Percentiles rank a stretch among this genome's conserved stretches.
phyloP scores from a whole-genome alignment of 2,113 vertebrate genomes.

The Macquaria australasica region DNA sequence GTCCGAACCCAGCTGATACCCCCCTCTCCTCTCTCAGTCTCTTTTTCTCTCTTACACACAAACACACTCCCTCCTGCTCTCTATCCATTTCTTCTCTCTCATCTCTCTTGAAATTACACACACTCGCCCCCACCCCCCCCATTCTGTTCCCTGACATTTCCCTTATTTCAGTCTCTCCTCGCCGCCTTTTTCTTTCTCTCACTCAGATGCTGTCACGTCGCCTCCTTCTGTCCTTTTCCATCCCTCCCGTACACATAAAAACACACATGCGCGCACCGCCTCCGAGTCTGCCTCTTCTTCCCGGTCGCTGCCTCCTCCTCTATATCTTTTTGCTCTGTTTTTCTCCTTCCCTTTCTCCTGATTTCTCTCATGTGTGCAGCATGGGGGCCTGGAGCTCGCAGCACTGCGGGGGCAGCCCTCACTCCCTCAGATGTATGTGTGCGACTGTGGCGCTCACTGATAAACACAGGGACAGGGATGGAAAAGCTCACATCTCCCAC shows the following conservation, averaged over 20 bases:
- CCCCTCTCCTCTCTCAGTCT: conserved; percentile 2
- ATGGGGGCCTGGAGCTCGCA: conserved; percentile 45
- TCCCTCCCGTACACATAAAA: background rate
- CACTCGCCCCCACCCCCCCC: background rate
- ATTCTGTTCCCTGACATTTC: conserved; percentile 17
- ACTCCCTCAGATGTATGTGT: conserved; percentile 57
- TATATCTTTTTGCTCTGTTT: background rate
- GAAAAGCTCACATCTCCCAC: conserved; percentile 63
- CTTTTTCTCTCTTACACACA: conserved; percentile 14
- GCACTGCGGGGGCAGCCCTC: conserved; percentile 62
- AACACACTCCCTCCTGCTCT: conserved; percentile 30
- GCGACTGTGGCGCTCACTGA: conserved; percentile 65
- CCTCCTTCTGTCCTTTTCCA: conserved; percentile 21
- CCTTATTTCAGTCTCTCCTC: conserved; percentile 6
- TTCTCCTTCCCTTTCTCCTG: conserved; percentile 32
- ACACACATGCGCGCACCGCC: conserved; percentile 17
- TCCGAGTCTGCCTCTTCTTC: conserved; percentile 14
- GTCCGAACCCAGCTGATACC: conserved; percentile 67
- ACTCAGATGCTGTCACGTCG: background rate
- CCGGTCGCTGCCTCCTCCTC: conserved; percentile 15
- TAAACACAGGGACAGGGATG: conserved; percentile 58
- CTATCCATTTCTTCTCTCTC: conserved; percentile 40
- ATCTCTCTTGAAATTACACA: conserved; percentile 43
- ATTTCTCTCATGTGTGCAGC: conserved; percentile 54
- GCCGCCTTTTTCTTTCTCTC: conserved; percentile 4